phyloP scores from a whole-genome alignment of 2,797 vertebrate species.

The Spondyliosoma cantharus region DNA sequence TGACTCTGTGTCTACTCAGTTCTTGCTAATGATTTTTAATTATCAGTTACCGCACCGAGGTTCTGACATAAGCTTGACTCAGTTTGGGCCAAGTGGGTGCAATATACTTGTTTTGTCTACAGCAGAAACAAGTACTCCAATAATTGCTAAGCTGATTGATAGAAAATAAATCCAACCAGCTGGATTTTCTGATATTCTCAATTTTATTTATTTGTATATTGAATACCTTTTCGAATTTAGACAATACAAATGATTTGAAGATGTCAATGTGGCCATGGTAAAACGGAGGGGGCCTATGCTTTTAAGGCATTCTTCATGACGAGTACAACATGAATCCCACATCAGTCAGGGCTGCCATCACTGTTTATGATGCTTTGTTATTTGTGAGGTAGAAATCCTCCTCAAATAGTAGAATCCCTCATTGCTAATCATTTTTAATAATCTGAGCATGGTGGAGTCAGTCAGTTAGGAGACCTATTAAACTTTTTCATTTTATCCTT shows the following conservation, averaged over 20 bases:
- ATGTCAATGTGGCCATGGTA: neutral
- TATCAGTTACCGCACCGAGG: conserved; percentile 35
- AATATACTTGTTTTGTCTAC: neutral
- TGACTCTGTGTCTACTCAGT: conserved; percentile 32
- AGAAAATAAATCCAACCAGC: neutral
- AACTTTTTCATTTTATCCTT: too few species aligned
- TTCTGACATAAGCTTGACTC: conserved; percentile 8
- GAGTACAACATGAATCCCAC: neutral
- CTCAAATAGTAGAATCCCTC: too few species aligned
- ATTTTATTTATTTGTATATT: neutral
- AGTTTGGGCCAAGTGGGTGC: neutral
- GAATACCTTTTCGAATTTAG: neutral
- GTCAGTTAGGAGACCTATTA: too few species aligned
- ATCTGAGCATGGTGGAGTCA: too few species aligned
- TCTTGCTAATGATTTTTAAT: conserved; percentile 48
- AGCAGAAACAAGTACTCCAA: neutral
- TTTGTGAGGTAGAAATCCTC: too few species aligned
- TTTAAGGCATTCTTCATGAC: neutral
- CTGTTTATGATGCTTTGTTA: too few species aligned
- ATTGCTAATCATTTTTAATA: too few species aligned
- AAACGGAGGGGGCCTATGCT: too few species aligned
- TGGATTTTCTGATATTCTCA: neutral
- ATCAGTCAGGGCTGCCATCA: neutral
- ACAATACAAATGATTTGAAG: neutral
- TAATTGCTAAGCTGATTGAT: neutral